A percentile compares a stretch with the other conserved stretches of the same genome.
phyloP scores from a whole-genome alignment of 2,113 vertebrate species.

The Pseudopipra pipra region DNA sequence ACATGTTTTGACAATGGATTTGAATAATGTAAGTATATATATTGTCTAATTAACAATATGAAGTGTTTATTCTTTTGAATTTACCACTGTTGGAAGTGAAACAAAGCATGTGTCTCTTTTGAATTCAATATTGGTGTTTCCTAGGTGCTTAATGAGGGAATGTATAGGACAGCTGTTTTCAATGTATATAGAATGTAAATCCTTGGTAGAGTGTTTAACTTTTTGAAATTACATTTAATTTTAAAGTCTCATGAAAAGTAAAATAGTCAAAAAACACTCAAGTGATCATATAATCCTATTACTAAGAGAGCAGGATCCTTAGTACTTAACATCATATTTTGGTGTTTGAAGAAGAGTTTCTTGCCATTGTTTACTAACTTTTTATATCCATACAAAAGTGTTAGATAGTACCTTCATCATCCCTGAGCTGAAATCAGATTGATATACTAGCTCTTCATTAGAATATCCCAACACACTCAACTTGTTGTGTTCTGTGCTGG shows the following conservation, averaged over 20 bases:
- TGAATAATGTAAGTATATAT: background rate
- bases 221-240: slow-evolving; percentile 3
- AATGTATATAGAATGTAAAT: background rate
- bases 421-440: background rate
- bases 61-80: slow-evolving; percentile 12
- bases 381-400: background rate
- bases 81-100: background rate
- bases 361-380: background rate
- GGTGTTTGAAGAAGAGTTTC: background rate
- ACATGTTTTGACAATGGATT: slow-evolving; percentile 4
- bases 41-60: slow-evolving; percentile 1
- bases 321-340: background rate
- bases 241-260: slow-evolving; percentile 1
- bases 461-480: background rate
- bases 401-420: background rate
- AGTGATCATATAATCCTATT: background rate
- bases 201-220: background rate
- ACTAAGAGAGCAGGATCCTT: background rate
- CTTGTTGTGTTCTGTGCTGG: background rate
- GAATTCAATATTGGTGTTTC: background rate
- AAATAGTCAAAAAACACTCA: background rate
- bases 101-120: background rate
- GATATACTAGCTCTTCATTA: background rate
- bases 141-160: background rate
- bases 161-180: background rate